Evolutionary conservation across 2,888 invertebrate species (phyloP).

Genomic region (Osmoderma eremita): DNA sequence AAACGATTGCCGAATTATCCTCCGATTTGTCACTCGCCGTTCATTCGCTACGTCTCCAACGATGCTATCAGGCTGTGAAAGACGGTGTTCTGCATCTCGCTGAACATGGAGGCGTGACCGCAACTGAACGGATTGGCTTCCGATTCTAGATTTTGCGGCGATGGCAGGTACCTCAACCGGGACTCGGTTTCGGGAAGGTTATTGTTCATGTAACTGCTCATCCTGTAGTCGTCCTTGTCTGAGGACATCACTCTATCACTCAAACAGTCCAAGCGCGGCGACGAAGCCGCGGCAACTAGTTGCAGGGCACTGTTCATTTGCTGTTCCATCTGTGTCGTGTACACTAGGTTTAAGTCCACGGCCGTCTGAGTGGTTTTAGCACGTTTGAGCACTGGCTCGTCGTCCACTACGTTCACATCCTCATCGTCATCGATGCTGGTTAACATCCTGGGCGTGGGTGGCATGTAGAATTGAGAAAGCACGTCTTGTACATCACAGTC

Average conservation of each 20-base stretch:
- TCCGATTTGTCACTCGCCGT: constrained; percentile 19
- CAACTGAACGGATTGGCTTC: constrained; percentile 64
- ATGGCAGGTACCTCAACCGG: constrained; percentile 47
- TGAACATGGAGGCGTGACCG: constrained; percentile 74
- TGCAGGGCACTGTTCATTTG: constrained; percentile 30
- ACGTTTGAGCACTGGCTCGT: constrained; percentile 59
- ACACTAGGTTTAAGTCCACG: constrained; percentile 29
- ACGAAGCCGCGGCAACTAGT: constrained; percentile 24
- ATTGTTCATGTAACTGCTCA: constrained; percentile 57
- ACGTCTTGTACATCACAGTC: constrained; percentile 77
- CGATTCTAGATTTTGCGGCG: constrained; percentile 48
- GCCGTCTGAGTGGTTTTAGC: constrained; percentile 48
- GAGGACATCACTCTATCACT: constrained; percentile 18
- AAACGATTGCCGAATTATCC: constrained; percentile 15
- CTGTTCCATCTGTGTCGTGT: constrained; percentile 11
- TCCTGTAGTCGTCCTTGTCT: constrained; percentile 48
- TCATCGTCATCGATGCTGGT: constrained; percentile 75
- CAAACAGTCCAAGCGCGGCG: constrained; percentile 31
- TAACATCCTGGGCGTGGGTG: constrained; percentile 74
- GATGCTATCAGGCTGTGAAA: constrained; percentile 71
- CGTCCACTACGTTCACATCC: constrained; percentile 63
- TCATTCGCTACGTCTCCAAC: constrained; percentile 65
- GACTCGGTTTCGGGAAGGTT: constrained; percentile 49
- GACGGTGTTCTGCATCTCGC: constrained; percentile 70
- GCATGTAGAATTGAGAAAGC: constrained; percentile 76